Evolutionary conservation across 2,797 vertebrate species (phyloP).

Genomic region (Sebastolobus alascanus): DNA sequence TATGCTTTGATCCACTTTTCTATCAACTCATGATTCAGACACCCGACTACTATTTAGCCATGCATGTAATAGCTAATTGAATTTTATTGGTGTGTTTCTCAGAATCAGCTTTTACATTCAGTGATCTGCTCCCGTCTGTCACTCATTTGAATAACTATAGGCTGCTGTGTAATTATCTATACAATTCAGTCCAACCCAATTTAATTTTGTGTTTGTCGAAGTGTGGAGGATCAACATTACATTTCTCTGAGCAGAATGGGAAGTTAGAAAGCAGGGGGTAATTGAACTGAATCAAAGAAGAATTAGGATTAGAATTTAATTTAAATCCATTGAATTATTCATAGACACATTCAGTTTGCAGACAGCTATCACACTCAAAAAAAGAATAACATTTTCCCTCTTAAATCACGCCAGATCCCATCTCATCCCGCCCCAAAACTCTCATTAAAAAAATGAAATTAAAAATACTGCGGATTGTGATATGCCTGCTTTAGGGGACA

Average conservation of each 20-base stretch:
- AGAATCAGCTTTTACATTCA: constrained; percentile 30
- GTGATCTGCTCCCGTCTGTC: constrained; percentile 28
- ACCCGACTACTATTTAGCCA: constrained; percentile 20
- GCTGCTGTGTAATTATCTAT: constrained; percentile 27
- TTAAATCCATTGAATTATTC: constrained; percentile 63
- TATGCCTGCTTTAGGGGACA: constrained; percentile 9
- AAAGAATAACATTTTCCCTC: constrained; percentile 42
- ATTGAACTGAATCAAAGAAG: constrained; percentile 51
- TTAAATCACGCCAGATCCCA: constrained; percentile 30
- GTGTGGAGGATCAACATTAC: constrained; percentile 38
- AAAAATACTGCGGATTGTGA: constrained; percentile 19
- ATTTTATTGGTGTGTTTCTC: constrained; percentile 37
- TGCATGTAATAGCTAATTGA: constrained; percentile 47
- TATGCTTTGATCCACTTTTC: constrained; percentile 21
- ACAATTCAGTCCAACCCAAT: constrained; percentile 28
- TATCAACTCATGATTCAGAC: constrained; percentile 22
- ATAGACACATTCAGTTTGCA: constrained; percentile 51
- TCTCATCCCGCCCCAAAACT: neutral
- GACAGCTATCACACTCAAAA: constrained; percentile 39
- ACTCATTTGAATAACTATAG: constrained; percentile 34
- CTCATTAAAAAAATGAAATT: constrained; percentile 17
- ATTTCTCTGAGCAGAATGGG: constrained; percentile 32
- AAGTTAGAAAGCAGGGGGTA: constrained; percentile 10
- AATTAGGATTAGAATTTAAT: constrained; percentile 56
- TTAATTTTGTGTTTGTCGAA: constrained; percentile 44